Conservation (phyloP, 2,113 vertebrate species). For the Pungitius pungitius region DNA sequence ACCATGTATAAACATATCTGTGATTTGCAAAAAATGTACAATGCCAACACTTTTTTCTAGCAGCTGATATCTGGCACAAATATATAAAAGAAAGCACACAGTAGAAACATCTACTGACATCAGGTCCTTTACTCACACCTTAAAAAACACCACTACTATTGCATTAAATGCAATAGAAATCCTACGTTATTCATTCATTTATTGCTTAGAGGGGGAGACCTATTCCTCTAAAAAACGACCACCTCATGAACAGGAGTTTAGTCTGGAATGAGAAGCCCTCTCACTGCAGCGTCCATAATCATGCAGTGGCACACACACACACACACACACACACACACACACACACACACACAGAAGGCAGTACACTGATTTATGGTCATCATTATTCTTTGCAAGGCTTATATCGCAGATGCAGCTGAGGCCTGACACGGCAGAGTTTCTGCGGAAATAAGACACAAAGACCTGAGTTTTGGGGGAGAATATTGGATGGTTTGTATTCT, state of each 20-base stretch:
- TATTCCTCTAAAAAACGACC: constrained; percentile 20
- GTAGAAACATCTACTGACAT: not conserved
- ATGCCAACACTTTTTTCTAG: too few relatives aligned
- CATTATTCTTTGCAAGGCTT: constrained; percentile 58
- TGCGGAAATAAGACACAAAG: constrained; percentile 60
- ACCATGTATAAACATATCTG: not conserved
- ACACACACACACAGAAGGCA: constrained; percentile 34
- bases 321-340: too few relatives aligned
- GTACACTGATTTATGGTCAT: constrained; percentile 66
- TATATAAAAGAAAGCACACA: not conserved
- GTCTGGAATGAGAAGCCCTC: constrained; percentile 7
- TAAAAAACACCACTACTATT: not conserved
- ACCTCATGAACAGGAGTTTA: constrained; percentile 16
- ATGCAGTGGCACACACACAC: constrained; percentile 29
- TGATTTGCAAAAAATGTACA: not conserved
- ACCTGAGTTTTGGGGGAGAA: constrained; percentile 26
- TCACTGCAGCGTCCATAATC: constrained; percentile 36
- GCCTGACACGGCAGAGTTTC: constrained; percentile 43
- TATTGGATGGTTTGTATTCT: constrained; percentile 30
- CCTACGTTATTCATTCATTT: too few relatives aligned
- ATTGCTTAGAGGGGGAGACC: not conserved
- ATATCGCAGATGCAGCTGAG: constrained; percentile 65
- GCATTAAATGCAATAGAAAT: not conserved
- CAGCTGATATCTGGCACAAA: constrained; percentile 2
- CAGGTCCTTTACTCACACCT: not conserved